These are phyloP conservation scores for Eumacrocentrus americanus DNA, from an alignment of 2,888 invertebrate genomes.

Conservation along the genomic window DNA sequence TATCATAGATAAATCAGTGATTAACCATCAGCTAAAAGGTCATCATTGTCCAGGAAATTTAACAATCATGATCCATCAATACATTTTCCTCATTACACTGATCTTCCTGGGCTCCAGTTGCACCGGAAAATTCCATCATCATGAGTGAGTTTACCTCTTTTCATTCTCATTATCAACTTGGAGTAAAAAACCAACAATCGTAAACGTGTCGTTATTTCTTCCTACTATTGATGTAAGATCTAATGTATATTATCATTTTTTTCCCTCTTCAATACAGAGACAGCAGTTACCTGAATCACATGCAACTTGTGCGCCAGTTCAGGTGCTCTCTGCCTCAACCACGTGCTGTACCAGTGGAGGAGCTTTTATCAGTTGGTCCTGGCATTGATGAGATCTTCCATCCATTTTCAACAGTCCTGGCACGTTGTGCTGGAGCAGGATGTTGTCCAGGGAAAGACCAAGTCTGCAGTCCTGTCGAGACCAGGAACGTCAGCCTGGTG, in stretches of 20 bases:
- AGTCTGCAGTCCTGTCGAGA: conserved; percentile 48
- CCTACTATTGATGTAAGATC: no score
- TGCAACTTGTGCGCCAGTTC: conserved; percentile 52
- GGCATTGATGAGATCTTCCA: conserved; percentile 53
- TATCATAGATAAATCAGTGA: background rate
- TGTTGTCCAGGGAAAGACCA: conserved; percentile 49
- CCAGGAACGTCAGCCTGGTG: conserved; percentile 52
- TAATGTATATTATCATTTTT: no score
- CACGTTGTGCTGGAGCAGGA: conserved; percentile 53
- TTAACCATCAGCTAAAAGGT: background rate
- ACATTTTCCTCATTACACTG: conserved; percentile 28
- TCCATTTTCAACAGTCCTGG: conserved; percentile 52
- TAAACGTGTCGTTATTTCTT: background rate
- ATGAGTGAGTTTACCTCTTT: conserved; percentile 43
- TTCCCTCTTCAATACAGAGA: conserved; percentile 41
- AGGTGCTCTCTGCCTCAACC: conserved; percentile 51
- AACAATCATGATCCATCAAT: background rate
- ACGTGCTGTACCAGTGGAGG: conserved; percentile 49
- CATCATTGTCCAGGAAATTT: no score
- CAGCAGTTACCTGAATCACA: conserved; percentile 49
- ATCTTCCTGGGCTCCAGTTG: conserved; percentile 28
- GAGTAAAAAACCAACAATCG: background rate
- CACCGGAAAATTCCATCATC: conserved; percentile 39
- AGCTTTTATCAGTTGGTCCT: conserved; percentile 49
- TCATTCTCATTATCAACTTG: background rate